Conservation (phyloP, 2,113 vertebrate species). For the Oostethus manadensis region DNA sequence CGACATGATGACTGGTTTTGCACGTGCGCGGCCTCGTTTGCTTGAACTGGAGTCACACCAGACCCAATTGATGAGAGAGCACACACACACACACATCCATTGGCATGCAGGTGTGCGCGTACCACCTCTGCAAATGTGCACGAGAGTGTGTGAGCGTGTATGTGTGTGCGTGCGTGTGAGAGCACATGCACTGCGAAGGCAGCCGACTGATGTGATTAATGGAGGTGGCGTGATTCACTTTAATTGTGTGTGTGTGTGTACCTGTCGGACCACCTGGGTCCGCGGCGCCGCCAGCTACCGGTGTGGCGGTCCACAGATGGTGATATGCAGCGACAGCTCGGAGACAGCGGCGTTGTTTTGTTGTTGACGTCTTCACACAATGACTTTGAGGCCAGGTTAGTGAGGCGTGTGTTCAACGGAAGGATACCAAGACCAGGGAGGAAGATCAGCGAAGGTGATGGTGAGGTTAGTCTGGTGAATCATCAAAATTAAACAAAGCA, state of each 20-base stretch:
- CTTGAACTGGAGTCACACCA: slow-evolving; percentile 36
- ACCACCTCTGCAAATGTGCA: slow-evolving; percentile 13
- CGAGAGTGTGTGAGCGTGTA: background rate
- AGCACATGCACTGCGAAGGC: background rate
- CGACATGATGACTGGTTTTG: slow-evolving; percentile 16
- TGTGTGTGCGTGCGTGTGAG: slow-evolving; percentile 35
- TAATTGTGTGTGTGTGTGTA: slow-evolving; percentile 21
- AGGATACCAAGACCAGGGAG: no score
- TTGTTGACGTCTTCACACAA: background rate
- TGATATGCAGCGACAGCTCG: slow-evolving; percentile 27
- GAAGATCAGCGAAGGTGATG: no score
- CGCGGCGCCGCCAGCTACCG: slow-evolving; percentile 38
- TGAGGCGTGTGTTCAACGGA: no score
- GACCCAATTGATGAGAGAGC: slow-evolving; percentile 49
- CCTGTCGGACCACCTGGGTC: slow-evolving; percentile 49
- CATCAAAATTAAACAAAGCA: no score
- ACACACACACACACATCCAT: slow-evolving; percentile 3
- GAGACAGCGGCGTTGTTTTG: background rate
- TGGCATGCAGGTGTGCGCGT: slow-evolving; percentile 15
- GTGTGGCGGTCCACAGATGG: slow-evolving; percentile 50
- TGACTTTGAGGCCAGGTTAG: background rate
- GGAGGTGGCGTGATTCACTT: slow-evolving; percentile 6
- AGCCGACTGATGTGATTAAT: slow-evolving; percentile 52
- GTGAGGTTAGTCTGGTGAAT: no score
- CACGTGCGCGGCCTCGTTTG: slow-evolving; percentile 46